Base-by-base conservation (phyloP, 2,797 vertebrate species). In the Anolis apletophallus region DNA sequence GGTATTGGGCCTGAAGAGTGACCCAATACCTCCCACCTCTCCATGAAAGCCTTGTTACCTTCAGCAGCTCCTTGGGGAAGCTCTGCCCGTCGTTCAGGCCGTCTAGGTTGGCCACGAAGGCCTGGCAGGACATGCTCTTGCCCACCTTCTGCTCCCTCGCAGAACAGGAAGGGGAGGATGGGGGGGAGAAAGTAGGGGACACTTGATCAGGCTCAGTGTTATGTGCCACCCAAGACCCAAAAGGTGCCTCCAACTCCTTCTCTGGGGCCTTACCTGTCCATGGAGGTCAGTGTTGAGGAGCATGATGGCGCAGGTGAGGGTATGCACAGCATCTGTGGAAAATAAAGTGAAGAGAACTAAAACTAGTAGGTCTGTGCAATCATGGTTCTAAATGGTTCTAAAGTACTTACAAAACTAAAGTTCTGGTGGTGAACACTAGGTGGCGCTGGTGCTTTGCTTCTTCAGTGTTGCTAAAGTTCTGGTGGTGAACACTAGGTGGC, bases 231-330 rank as follows among this genome's bases (percentile, higher is more conserved):
- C 46, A 46, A 46, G 46, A 46, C 46, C 4, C 46, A 46, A 46
- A 46, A 8, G 46, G 46, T 6, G 46, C 46, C 46, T 46, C 46
- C 3, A 3, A 8, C 9, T 19, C n/a, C 32, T n/a, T 17, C 26
- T n/a, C 23, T 4, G 1, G 3, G 40, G 32, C 40, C 11, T 92
- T 89, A 96, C 96, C 94, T 94, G 95, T 74, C 96, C 98, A 0
- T 99, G 98, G 90, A 99, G 95, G 94, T 99, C 98, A 0, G 97
- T 97, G 95, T 99, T 99, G 64, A 99, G 97, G 23, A 99, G 97
- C 98, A 99, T 99, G 83, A 98, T 17, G n/a, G 98, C 98, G 23
- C 98, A 99, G 0, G 98, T 98, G 86, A 99, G 95, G 1, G 97
- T 97, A 87, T 98, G 96, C 32, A 97, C 97, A 0, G 97, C 82